Conservation (phyloP, 2,888 invertebrate genomes). For the Cataglyphis albicans region DNA sequence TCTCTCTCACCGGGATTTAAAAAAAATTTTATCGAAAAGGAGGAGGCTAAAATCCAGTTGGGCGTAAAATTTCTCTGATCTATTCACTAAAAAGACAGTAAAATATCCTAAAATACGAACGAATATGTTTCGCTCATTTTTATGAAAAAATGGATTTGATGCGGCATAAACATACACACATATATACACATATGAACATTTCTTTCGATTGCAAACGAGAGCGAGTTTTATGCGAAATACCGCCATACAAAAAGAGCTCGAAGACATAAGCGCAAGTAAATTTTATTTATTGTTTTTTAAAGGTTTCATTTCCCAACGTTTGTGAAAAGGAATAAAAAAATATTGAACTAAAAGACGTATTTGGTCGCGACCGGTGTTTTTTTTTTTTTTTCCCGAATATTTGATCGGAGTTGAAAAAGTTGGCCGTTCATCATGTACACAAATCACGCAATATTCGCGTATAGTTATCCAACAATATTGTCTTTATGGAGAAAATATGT, state of each 20-base stretch:
- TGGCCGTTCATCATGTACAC: constrained; percentile 7
- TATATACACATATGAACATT: background rate
- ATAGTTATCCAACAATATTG: background rate
- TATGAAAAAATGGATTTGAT: background rate
- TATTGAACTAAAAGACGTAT: constrained; percentile 33
- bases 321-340: constrained; percentile 44
- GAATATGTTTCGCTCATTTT: background rate
- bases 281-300: constrained; percentile 31
- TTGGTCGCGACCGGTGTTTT: background rate
- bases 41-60: background rate
- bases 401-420: constrained; percentile 9
- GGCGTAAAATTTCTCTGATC: constrained; percentile 11
- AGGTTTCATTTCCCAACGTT: constrained; percentile 38
- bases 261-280: constrained; percentile 18
- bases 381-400: background rate
- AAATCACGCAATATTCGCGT: constrained; percentile 10
- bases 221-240: constrained; percentile 9
- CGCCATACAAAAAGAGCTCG: background rate
- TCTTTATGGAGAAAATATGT: background rate
- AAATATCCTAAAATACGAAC: background rate
- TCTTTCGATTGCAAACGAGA: background rate
- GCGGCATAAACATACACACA: too few species aligned
- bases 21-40: background rate
- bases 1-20: background rate
- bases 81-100: background rate